A percentile compares a stretch with the other conserved stretches of the same genome.
phyloP scores from a whole-genome alignment of 2,113 vertebrate genomes.

The Rhegmatorhina hoffmannsi region DNA sequence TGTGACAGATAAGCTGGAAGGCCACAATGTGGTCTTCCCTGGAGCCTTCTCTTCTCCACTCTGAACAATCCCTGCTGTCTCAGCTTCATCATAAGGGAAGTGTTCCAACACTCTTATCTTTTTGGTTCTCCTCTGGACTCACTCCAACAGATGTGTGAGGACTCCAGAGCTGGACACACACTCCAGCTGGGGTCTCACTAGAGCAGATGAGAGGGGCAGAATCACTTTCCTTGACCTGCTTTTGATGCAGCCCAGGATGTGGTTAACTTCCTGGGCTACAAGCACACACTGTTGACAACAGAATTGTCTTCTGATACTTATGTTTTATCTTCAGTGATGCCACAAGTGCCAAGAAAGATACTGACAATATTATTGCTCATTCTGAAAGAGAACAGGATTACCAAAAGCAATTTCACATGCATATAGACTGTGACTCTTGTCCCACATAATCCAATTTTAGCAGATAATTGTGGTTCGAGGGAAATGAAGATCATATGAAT shows the following conservation, averaged over 20 bases:
- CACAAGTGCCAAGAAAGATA: not conserved
- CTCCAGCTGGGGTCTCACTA: rapidly evolving
- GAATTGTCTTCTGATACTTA: not conserved
- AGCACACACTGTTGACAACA: rapidly evolving
- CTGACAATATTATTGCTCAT: not conserved
- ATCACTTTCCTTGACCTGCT: not conserved
- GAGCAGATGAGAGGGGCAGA: not conserved
- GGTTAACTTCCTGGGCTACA: not conserved
- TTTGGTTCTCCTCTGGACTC: not conserved
- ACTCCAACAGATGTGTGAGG: not conserved
- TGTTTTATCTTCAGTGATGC: not conserved
- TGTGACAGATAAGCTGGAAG: not conserved
- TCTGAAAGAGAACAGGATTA: not conserved
- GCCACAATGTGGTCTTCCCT: not conserved
- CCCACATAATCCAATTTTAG: not conserved
- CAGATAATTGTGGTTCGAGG: not conserved
- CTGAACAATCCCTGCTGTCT: not conserved
- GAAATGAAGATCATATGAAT: not conserved
- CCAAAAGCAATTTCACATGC: not conserved
- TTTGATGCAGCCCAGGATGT: not conserved
- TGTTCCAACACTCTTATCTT: not conserved
- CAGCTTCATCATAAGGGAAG: not conserved
- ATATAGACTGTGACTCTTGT: not conserved
- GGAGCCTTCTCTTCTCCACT: not conserved
- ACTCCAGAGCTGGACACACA: no score